phyloP scores from a whole-genome alignment of 1,140 invertebrate species.

The Nebria ingens region DNA sequence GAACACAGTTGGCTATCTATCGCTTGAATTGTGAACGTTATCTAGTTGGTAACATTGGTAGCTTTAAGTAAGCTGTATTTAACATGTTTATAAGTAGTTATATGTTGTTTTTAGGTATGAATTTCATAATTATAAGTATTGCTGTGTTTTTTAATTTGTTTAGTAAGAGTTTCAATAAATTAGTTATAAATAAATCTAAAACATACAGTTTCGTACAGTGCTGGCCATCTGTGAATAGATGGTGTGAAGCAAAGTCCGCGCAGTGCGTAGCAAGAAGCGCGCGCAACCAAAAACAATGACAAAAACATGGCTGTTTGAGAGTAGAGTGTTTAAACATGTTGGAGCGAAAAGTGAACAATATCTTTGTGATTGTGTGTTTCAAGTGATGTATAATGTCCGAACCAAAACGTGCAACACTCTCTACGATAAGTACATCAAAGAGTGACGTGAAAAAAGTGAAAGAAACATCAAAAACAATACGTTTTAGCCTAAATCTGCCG shows the following conservation, averaged over 20 bases:
- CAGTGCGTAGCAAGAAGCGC: neutral
- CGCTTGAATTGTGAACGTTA: too few species aligned
- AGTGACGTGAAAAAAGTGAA: constrained; percentile 23
- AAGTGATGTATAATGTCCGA: constrained; percentile 34
- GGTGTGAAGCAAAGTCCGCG: neutral
- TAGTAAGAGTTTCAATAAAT: too few species aligned
- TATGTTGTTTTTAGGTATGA: too few species aligned
- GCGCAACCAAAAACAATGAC: constrained; percentile 12
- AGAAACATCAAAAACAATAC: constrained; percentile 33
- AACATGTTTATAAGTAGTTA: too few species aligned
- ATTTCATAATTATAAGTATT: too few species aligned
- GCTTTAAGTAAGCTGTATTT: too few species aligned
- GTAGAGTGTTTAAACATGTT: constrained; percentile 32
- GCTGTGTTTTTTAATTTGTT: too few species aligned
- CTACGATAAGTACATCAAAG: constrained; percentile 27
- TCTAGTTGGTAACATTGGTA: too few species aligned
- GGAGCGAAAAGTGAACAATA: constrained; percentile 27
- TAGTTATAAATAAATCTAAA: too few species aligned
- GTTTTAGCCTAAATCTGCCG: constrained; percentile 45
- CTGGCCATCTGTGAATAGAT: too few species aligned
- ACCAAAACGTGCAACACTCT: constrained; percentile 27
- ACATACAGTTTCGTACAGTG: too few species aligned
- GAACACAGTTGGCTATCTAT: too few species aligned
- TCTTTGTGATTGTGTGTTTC: constrained; percentile 23
- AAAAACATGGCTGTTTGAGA: constrained; percentile 9